These are phyloP conservation scores for Andrena flavipes DNA, from an alignment of 2,888 invertebrate species.

Conservation along the genomic window DNA sequence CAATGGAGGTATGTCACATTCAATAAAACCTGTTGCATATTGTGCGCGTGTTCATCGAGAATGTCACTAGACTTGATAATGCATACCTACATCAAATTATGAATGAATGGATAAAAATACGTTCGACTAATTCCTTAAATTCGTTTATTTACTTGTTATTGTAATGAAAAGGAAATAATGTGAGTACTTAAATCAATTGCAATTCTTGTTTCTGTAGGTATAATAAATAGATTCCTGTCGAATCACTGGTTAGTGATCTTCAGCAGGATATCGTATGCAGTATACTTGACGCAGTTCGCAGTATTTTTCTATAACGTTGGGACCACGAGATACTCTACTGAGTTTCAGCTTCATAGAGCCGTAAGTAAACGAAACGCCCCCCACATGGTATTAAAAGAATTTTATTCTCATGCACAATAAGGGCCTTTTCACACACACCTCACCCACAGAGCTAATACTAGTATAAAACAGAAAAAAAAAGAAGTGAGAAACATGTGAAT, in stretches of 20 bases:
- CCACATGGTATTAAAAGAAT: not conserved
- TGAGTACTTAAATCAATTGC: not conserved
- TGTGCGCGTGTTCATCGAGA: no score
- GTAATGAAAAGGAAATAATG: not conserved
- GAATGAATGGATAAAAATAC: no score
- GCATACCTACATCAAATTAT: no score
- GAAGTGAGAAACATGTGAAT: no score
- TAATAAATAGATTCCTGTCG: constrained; percentile 86
- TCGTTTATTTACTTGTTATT: not conserved
- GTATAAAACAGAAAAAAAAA: not conserved
- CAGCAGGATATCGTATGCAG: constrained; percentile 89
- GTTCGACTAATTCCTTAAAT: no score
- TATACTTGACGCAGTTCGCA: constrained; percentile 89
- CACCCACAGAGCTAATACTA: no score
- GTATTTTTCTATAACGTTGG: constrained; percentile 89
- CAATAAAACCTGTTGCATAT: not conserved
- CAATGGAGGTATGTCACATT: constrained; percentile 84
- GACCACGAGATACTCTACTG: constrained; percentile 87
- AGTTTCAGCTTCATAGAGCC: constrained; percentile 87
- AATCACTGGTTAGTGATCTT: constrained; percentile 87
- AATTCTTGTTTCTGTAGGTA: constrained; percentile 81
- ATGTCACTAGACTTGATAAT: no score
- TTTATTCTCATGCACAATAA: not conserved
- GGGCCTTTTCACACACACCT: not conserved
- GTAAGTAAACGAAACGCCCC: constrained; percentile 84